Conservation (phyloP, 2,113 vertebrate genomes). For the Chrysochloris asiatica region DNA sequence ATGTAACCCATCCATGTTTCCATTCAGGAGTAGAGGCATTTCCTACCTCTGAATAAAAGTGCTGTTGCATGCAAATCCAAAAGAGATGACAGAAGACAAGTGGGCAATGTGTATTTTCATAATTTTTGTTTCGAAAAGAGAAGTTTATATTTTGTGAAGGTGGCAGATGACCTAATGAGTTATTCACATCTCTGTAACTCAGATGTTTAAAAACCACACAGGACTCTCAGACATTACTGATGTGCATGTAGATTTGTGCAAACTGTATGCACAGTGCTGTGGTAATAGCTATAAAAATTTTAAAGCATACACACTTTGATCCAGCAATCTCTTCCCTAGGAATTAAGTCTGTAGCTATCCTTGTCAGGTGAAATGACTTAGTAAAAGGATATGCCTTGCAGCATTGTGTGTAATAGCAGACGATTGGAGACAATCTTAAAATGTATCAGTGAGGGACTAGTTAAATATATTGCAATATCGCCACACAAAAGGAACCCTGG, state of each 20-base stretch:
- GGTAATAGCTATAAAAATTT: background rate
- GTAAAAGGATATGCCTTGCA: background rate
- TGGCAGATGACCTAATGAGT: background rate
- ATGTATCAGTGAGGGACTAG: background rate
- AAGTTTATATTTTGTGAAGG: slow-evolving; percentile 2
- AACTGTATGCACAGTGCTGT: background rate
- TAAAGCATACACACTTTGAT: slow-evolving; percentile 48
- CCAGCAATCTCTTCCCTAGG: background rate
- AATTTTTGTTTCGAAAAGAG: background rate
- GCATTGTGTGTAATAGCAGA: background rate
- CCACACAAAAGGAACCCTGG: background rate
- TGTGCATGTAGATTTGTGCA: background rate
- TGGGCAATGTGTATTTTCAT: background rate
- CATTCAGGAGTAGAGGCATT: background rate
- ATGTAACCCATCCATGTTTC: background rate
- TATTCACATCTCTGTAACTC: background rate
- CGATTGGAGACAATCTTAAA: background rate
- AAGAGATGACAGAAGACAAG: slow-evolving; percentile 49
- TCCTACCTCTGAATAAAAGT: slow-evolving; percentile 31
- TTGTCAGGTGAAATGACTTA: background rate
- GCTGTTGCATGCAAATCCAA: no score
- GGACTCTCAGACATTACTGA: background rate
- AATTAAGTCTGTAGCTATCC: slow-evolving; percentile 19
- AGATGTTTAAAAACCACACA: slow-evolving; percentile 14
- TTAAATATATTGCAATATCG: background rate